Evolutionary conservation across 1,140 invertebrate species (phyloP).

Genomic region (Halesus radiatus): DNA sequence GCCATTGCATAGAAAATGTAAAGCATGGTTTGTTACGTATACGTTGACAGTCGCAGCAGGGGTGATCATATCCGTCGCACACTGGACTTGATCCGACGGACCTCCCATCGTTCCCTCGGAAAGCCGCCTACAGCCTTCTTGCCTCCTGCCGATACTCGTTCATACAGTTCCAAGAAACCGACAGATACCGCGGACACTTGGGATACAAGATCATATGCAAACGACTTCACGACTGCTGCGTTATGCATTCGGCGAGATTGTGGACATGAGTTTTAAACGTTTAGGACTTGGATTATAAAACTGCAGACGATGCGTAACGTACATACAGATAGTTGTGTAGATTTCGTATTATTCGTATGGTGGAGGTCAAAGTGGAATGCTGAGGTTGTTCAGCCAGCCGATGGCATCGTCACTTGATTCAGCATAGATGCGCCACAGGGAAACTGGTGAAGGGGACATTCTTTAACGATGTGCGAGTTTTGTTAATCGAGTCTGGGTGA

Average conservation of each 20-base stretch:
- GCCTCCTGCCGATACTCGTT: background rate
- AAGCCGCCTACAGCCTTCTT: background rate
- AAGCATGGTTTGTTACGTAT: constrained; percentile 30
- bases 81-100: background rate
- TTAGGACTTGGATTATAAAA: no score
- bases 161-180: background rate
- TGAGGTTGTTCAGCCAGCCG: no score
- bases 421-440: no score
- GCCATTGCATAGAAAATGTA: no score
- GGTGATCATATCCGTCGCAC: background rate
- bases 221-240: background rate
- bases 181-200: background rate
- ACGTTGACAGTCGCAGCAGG: constrained; percentile 11
- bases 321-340: no score
- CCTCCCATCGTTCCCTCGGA: constrained; percentile 16
- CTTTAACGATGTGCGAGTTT: no score
- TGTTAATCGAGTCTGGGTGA: no score
- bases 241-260: background rate
- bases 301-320: no score
- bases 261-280: background rate
- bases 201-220: background rate
- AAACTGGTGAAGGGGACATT: no score
- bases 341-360: no score
- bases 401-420: no score
- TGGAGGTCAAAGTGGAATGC: no score